A percentile compares a stretch with the other conserved stretches of the same genome.
phyloP scores from a whole-genome alignment of 2,797 vertebrate species.

The Acridotheres tristis region DNA sequence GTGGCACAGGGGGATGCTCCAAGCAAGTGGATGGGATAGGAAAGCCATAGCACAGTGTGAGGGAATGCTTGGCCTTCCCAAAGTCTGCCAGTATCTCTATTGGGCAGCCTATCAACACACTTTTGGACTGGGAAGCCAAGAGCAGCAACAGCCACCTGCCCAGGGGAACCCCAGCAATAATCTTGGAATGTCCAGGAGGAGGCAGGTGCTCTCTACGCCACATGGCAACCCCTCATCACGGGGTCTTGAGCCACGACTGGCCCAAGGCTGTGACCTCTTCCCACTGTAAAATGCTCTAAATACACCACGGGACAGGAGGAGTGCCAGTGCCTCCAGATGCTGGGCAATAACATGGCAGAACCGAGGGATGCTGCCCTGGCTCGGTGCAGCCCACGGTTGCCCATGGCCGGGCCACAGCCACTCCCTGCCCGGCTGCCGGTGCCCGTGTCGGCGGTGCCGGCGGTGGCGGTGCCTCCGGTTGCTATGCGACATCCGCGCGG shows the following conservation, averaged over 20 bases:
- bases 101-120: accelerated
- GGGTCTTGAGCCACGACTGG: accelerated
- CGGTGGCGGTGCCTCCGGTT: slow-evolving; percentile 30
- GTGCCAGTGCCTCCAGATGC: accelerated
- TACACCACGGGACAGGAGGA: accelerated
- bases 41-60: not conserved
- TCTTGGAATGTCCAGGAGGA: not conserved
- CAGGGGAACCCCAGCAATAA: not conserved
- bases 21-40: not conserved
- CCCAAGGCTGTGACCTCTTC: accelerated
- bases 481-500: slow-evolving; percentile 62
- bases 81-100: accelerated
- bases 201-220: not conserved
- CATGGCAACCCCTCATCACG: accelerated
- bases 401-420: not conserved
- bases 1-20: not conserved
- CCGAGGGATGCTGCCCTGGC: not conserved
- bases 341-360: not conserved
- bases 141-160: accelerated
- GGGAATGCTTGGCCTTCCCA: not conserved
- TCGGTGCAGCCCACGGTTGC: not conserved
- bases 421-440: not conserved
- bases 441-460: not conserved
- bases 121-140: accelerated
- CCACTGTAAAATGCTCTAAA: accelerated